Evolutionary conservation across 2,797 vertebrate species (phyloP).

Genomic region (Gallirallus australis): DNA sequence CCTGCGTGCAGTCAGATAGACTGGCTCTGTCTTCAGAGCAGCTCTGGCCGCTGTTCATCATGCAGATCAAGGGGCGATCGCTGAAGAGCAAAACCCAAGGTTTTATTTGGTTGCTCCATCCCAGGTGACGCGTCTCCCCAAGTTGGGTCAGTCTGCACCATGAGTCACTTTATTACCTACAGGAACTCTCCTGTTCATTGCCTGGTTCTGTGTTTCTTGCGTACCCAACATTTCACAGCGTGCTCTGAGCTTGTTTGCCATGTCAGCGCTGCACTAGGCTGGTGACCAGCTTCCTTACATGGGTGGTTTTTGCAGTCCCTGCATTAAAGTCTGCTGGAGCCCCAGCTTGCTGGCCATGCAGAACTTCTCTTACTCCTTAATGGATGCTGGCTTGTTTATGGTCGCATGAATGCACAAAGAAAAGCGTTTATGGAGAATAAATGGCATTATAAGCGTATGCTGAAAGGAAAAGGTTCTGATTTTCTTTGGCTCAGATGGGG

Average conservation of each 20-base stretch:
- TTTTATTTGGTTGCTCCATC: background rate
- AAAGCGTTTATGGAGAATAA: slow-evolving; percentile 4
- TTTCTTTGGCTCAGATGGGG: background rate
- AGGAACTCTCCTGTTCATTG: background rate
- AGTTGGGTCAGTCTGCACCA: background rate
- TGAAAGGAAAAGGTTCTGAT: background rate
- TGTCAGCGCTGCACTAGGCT: background rate
- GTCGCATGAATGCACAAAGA: slow-evolving; percentile 43
- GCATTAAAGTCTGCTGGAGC: background rate
- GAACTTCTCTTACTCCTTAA: background rate
- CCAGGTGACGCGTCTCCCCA: background rate
- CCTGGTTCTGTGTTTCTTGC: background rate
- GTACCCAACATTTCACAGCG: rapidly evolving
- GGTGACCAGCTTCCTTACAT: background rate
- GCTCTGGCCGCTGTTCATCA: background rate
- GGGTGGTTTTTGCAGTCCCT: background rate
- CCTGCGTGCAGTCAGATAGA: background rate
- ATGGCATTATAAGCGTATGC: background rate
- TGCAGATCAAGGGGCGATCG: rapidly evolving
- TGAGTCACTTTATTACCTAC: background rate
- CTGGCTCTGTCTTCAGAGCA: background rate
- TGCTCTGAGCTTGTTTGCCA: background rate
- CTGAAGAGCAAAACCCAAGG: background rate
- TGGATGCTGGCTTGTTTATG: background rate
- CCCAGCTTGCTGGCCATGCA: background rate